Percentiles rank a stretch among this genome's conserved stretches.
Conservation (phyloP, 2,113 vertebrate genomes). For the Phaethon lepturus region DNA sequence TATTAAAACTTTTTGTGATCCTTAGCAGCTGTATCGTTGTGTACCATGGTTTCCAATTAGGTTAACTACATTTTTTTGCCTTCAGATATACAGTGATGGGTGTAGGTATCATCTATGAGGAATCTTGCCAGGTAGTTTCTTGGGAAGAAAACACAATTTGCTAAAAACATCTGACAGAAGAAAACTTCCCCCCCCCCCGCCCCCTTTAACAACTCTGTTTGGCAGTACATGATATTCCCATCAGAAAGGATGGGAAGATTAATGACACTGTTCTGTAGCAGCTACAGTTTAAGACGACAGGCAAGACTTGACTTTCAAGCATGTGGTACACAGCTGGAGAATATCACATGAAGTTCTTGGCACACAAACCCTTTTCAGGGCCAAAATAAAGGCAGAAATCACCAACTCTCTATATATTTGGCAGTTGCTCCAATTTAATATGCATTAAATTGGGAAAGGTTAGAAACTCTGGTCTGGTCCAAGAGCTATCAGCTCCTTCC, state of each 20-base stretch:
- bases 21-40: neutral
- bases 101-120: neutral
- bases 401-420: neutral
- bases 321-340: neutral
- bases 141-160: neutral
- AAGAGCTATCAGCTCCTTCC: neutral
- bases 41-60: neutral
- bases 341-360: neutral
- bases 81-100: accelerated
- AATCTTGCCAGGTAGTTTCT: neutral
- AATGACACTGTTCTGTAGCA: neutral
- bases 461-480: neutral
- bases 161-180: neutral
- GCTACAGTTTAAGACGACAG: neutral
- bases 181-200: no score
- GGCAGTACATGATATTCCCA: neutral
- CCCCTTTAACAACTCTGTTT: neutral
- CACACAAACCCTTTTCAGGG: neutral
- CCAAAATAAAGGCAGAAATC: neutral
- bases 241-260: neutral
- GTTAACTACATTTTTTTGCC: neutral
- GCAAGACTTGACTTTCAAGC: neutral
- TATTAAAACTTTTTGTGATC: neutral
- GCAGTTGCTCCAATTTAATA: neutral
- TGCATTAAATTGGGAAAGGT: neutral